Percentiles rank a stretch among this genome's conserved stretches.
phyloP scores from a whole-genome alignment of 2,888 invertebrate genomes.

The Cantharis rufa region DNA sequence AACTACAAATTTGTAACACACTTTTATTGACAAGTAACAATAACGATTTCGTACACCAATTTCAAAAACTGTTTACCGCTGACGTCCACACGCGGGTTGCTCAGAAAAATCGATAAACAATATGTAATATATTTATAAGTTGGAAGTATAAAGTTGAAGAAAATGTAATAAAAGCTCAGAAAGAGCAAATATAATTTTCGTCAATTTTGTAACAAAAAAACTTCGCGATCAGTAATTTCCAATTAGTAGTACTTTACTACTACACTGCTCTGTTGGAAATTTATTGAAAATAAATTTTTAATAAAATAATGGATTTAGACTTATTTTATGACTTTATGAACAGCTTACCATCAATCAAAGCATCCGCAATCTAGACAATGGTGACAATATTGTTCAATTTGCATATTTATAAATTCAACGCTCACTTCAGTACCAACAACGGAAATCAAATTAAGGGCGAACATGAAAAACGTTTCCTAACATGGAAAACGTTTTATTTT shows the following conservation, averaged over 20 bases:
- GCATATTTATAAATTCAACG: background rate
- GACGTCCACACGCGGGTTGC: background rate
- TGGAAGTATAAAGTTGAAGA: background rate
- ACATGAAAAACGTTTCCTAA: background rate
- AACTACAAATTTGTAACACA: background rate
- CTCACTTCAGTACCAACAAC: background rate
- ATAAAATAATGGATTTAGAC: background rate
- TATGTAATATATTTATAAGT: background rate
- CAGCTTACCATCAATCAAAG: background rate
- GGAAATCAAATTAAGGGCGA: background rate
- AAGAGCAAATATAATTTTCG: background rate
- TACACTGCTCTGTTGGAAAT: background rate
- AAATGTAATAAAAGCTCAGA: background rate
- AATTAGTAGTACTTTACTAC: background rate
- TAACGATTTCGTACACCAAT: background rate
- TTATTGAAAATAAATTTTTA: background rate
- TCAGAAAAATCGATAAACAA: background rate
- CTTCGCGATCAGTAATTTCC: background rate
- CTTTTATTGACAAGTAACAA: background rate
- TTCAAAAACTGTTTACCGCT: background rate
- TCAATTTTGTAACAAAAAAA: background rate
- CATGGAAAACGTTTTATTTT: background rate
- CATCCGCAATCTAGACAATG: background rate
- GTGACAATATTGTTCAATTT: background rate
- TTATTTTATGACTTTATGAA: background rate